Conservation (phyloP, 2,888 invertebrate species). For the Eupithecia insigniata region DNA sequence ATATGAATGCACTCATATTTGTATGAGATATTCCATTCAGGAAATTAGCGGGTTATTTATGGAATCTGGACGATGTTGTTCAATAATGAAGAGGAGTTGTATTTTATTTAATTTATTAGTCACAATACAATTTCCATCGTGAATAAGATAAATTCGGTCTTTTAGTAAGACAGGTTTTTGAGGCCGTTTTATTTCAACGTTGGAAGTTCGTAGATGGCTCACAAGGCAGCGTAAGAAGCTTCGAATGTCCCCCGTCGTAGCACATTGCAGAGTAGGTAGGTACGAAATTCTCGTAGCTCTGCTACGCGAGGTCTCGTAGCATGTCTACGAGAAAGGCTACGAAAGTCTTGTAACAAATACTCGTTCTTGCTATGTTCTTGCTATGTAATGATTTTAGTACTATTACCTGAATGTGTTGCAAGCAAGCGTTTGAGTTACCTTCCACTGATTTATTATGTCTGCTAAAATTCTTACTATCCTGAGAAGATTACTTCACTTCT, state of each 20-base stretch:
- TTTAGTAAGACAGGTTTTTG: neutral
- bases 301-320: constrained; percentile 17
- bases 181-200: neutral
- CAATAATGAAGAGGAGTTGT: neutral
- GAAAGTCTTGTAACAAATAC: neutral
- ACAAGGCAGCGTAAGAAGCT: neutral
- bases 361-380: no score
- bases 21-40: constrained; percentile 34
- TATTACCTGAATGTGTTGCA: neutral
- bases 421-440: neutral
- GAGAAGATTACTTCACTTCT: constrained; percentile 27
- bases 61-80: neutral
- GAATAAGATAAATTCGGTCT: neutral
- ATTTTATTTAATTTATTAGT: neutral
- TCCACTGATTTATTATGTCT: neutral
- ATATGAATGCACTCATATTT: constrained; percentile 27
- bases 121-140: neutral
- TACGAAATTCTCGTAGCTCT: constrained; percentile 13
- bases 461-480: neutral
- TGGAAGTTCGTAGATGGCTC: neutral
- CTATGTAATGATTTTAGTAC: neutral
- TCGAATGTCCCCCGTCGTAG: neutral
- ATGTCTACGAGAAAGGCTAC: constrained; percentile 1
- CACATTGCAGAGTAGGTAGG: neutral
- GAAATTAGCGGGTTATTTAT: constrained; percentile 34